A percentile compares a stretch with the other conserved stretches of the same genome.
Evolutionary conservation across 1,140 invertebrate species (phyloP).

Genomic region (Acromyrmex heyeri): DNA sequence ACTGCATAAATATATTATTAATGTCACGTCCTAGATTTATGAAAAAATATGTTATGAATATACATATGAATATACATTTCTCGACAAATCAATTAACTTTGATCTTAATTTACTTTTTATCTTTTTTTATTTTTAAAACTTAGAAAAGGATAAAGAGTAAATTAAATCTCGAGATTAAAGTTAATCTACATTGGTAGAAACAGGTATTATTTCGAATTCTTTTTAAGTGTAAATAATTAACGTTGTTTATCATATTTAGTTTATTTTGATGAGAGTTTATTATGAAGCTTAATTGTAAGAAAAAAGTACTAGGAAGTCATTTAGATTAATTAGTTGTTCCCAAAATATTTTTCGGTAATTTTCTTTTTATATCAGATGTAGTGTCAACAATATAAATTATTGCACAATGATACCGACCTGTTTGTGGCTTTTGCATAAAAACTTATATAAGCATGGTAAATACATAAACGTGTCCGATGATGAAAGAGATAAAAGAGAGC

Average conservation of each 20-base stretch:
- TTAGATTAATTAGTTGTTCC: neutral
- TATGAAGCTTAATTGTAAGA: neutral
- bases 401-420: constrained; percentile 23
- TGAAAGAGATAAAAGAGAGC: constrained; percentile 44
- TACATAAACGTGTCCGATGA: constrained; percentile 5
- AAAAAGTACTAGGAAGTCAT: neutral
- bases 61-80: neutral
- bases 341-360: neutral
- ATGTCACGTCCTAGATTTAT: neutral
- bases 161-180: too few relatives aligned
- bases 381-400: constrained; percentile 10
- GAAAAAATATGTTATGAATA: neutral
- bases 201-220: neutral
- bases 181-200: too few relatives aligned
- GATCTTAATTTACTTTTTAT: too few relatives aligned
- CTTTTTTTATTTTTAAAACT: too few relatives aligned
- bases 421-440: neutral
- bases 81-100: neutral
- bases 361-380: neutral
- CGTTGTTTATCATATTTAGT: neutral
- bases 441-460: constrained; percentile 4
- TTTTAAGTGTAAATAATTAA: neutral
- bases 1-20: neutral
- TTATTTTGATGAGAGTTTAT: neutral
- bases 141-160: too few relatives aligned